Conservation (phyloP, 1,140 invertebrate genomes). For the Batillaria attramentaria region DNA sequence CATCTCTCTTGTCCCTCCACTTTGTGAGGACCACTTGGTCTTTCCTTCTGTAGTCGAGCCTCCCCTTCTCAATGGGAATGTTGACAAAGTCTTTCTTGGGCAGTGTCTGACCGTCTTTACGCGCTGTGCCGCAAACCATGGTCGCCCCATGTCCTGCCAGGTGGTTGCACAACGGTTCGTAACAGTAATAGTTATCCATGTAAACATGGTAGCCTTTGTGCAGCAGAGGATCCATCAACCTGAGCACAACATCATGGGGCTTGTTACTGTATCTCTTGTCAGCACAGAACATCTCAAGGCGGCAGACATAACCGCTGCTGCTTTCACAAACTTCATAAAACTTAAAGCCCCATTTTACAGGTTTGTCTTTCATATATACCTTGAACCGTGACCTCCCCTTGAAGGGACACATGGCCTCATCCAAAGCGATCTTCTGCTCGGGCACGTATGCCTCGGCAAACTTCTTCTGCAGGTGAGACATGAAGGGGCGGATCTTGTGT, state of each 20-base stretch:
- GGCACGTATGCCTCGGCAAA: slow-evolving; percentile 27
- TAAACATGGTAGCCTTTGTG: slow-evolving; percentile 7
- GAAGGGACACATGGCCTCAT: slow-evolving; percentile 41
- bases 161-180: not conserved
- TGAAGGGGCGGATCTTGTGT: slow-evolving; percentile 18
- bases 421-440: slow-evolving; percentile 33
- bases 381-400: slow-evolving; percentile 33
- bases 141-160: not conserved
- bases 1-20: slow-evolving; percentile 33
- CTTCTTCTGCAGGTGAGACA: slow-evolving; percentile 2
- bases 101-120: slow-evolving; percentile 20
- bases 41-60: slow-evolving; percentile 5
- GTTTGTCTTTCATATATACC: slow-evolving; percentile 47
- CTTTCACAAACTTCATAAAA: slow-evolving; percentile 32
- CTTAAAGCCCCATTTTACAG: slow-evolving; percentile 46
- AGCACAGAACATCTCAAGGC: slow-evolving; percentile 23
- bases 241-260: slow-evolving; percentile 17
- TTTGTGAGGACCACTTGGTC: not conserved
- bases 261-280: slow-evolving; percentile 22
- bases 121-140: slow-evolving; percentile 25
- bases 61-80: not conserved
- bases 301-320: slow-evolving; percentile 13
- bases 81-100: not conserved
- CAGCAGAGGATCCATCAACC: not conserved
- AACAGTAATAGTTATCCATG: slow-evolving; percentile 32